A percentile compares a stretch with the other conserved stretches of the same genome.
Evolutionary conservation across 2,888 invertebrate species (phyloP).

Genomic region (Mycalesis mineus): DNA sequence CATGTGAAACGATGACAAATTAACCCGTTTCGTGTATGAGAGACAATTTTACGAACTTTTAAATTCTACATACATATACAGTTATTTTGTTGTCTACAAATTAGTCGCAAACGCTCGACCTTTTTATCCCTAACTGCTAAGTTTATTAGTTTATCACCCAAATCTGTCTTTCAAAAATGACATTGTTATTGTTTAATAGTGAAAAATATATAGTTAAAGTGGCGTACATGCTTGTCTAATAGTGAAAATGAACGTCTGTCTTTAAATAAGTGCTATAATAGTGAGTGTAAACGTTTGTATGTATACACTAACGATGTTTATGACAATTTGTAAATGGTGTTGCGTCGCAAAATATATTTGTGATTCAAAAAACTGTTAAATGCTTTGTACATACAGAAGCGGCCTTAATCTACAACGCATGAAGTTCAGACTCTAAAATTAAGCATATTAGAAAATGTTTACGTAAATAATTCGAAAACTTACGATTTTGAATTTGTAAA

Average conservation of each 20-base stretch:
- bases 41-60: not conserved
- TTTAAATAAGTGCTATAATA: conserved; percentile 17
- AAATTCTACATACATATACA: not conserved
- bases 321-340: conserved; percentile 18
- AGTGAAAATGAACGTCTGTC: not conserved
- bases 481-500: conserved; percentile 1
- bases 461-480: not conserved
- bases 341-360: conserved; percentile 38
- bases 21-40: not conserved
- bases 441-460: conserved; percentile 14
- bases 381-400: conserved; percentile 30
- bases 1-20: not conserved
- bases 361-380: conserved; percentile 24
- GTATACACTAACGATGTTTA: conserved; percentile 2
- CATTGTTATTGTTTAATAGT: not conserved
- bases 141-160: no score
- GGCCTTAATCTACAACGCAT: conserved; percentile 33
- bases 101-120: no score
- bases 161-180: not conserved
- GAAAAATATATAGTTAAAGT: conserved; percentile 1
- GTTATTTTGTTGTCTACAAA: not conserved
- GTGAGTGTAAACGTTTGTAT: not conserved
- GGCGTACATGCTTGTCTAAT: conserved; percentile 15
- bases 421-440: conserved; percentile 8
- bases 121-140: not conserved